phyloP scores from a whole-genome alignment of 2,113 vertebrate species.

The Electrona antarctica region DNA sequence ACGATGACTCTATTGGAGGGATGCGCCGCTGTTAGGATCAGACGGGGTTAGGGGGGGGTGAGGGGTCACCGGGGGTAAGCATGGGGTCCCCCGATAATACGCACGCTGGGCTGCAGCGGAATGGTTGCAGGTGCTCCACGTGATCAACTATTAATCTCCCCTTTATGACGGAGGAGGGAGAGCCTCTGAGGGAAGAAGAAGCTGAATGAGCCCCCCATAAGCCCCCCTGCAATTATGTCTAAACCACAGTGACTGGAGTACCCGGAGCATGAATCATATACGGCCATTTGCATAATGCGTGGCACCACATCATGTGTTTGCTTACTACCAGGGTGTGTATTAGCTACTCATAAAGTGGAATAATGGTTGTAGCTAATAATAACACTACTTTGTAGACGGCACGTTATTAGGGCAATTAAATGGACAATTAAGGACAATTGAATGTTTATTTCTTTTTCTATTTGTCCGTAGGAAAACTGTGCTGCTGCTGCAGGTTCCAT shows the following conservation, averaged over 20 bases:
- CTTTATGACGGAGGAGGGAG: conserved; percentile 68
- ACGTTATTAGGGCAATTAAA: too few relatives aligned
- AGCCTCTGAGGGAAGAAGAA: conserved; percentile 57
- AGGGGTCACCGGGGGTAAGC: conserved; percentile 62
- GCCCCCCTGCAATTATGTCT: conserved; percentile 63
- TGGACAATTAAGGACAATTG: too few relatives aligned
- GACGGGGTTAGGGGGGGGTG: conserved; percentile 40
- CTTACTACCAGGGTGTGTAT: conserved; percentile 12
- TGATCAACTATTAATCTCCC: conserved; percentile 74
- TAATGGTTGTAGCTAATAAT: not conserved
- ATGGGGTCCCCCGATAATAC: conserved; percentile 38
- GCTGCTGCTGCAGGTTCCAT: conserved; percentile 53
- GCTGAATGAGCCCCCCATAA: conserved; percentile 65
- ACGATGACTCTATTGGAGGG: conserved; percentile 57
- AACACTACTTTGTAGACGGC: not conserved
- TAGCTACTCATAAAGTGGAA: conserved; percentile 24
- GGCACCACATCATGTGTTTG: conserved; percentile 24
- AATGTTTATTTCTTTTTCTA: not conserved
- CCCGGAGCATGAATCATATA: conserved; percentile 45
- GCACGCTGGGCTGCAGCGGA: conserved; percentile 63
- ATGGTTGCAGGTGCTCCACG: conserved; percentile 74
- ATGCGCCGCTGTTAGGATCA: conserved; percentile 54
- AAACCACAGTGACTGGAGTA: conserved; percentile 60
- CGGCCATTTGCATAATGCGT: conserved; percentile 55
- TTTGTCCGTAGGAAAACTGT: conserved; percentile 42